Evolutionary conservation across 2,888 invertebrate species (phyloP).

Genomic region (Machimus atricapillus): DNA sequence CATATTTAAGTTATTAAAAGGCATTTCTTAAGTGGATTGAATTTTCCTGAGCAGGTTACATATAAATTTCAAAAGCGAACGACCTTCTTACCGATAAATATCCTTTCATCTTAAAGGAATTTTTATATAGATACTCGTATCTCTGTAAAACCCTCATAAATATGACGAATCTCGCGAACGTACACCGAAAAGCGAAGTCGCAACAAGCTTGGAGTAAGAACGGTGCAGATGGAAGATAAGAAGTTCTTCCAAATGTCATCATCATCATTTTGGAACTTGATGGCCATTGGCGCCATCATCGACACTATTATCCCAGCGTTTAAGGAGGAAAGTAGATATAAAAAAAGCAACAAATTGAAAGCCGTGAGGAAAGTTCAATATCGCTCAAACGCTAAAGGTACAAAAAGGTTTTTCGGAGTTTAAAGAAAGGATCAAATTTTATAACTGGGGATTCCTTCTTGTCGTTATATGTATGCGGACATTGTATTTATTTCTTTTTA

Average conservation of each 20-base stretch:
- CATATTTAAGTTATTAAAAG: constrained; percentile 44
- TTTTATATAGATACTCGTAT: not conserved
- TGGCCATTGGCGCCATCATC: not conserved
- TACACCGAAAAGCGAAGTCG: too few relatives aligned
- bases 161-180: not conserved
- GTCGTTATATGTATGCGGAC: not conserved
- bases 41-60: not conserved
- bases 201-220: too few relatives aligned
- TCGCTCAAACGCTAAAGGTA: not conserved
- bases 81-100: not conserved
- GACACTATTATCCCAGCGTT: not conserved
- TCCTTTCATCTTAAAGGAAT: not conserved
- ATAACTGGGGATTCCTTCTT: not conserved
- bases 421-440: not conserved
- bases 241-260: constrained; percentile 24
- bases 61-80: not conserved
- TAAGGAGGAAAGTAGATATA: not conserved
- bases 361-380: not conserved
- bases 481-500: too few relatives aligned
- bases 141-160: constrained; percentile 2
- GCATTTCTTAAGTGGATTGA: constrained; percentile 33
- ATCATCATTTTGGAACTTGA: constrained; percentile 24
- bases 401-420: not conserved
- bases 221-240: not conserved
- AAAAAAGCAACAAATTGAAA: not conserved